Conservation (phyloP, 1,140 invertebrate species). For the Dendrolimus punctatus region DNA sequence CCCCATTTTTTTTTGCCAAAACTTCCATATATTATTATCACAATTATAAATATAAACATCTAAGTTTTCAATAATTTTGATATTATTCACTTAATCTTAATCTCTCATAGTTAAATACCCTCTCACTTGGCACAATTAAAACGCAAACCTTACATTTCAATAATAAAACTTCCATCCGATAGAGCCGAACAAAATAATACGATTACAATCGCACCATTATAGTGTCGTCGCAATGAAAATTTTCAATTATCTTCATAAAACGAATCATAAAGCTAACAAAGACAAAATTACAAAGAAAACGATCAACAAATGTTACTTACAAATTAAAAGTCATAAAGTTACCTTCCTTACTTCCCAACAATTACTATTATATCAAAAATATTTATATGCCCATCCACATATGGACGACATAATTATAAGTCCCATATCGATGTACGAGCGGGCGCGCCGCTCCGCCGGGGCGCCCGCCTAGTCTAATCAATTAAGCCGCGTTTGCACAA, state of each 20-base stretch:
- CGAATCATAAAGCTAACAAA: slow-evolving; percentile 66
- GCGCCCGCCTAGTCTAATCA: slow-evolving; percentile 18
- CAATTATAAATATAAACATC: slow-evolving; percentile 66
- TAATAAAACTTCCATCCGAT: slow-evolving; percentile 37
- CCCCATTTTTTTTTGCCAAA: slow-evolving; percentile 51
- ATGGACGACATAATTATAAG: slow-evolving; percentile 20
- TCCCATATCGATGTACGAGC: slow-evolving; percentile 13
- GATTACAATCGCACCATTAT: slow-evolving; percentile 28
- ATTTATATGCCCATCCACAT: slow-evolving; percentile 25
- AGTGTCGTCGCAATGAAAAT: slow-evolving; percentile 28
- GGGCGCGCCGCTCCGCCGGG: slow-evolving; percentile 6
- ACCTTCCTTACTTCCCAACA: slow-evolving; percentile 47
- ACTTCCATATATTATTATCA: slow-evolving; percentile 70
- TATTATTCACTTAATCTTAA: slow-evolving; percentile 69
- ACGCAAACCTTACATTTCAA: slow-evolving; percentile 58
- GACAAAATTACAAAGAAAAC: slow-evolving; percentile 67
- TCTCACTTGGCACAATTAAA: slow-evolving; percentile 68
- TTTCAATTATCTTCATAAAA: slow-evolving; percentile 37
- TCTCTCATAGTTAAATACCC: slow-evolving; percentile 55
- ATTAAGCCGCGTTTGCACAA: neutral
- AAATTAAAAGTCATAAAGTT: slow-evolving; percentile 61
- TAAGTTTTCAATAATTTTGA: slow-evolving; percentile 62
- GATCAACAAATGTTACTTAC: slow-evolving; percentile 67
- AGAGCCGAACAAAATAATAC: slow-evolving; percentile 31
- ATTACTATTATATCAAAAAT: slow-evolving; percentile 58